Evolutionary conservation across 30 jellyfish, hydroid and myxozoan genomes (phyloP), one percentile per base, ranked within the genome.

Genomic region (Aurelia aurita): DNA sequence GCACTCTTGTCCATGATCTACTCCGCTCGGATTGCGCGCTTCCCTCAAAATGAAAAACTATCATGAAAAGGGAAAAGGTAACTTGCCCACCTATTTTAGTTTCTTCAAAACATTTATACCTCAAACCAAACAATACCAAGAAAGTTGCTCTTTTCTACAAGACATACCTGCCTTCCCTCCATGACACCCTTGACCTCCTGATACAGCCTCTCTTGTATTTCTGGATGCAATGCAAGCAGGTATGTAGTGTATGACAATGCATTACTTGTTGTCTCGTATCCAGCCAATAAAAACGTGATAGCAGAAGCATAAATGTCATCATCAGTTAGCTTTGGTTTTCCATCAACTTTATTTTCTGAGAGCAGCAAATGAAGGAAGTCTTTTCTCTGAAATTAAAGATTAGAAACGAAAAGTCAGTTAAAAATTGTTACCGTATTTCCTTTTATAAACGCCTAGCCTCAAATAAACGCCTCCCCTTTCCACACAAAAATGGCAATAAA

Each of bases 281-380:
- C 88, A 23, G 88, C 88, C 45, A 77, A 26, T 34, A 77, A 23
- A 20, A 77, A 77, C 1, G 88, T 77, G 3, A 77, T 59, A 13
- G 77, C 77, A 19, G 77, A 35, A 19, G 88, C 88, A 61, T 53
- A 59, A 8, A 77, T 77, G 58, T 77, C 88, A 32, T 60, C 77
- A 61, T 77, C 88, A 32, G 58, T 54, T 35, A 77, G 65, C 20
- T 77, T 77, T 64, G 3, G 34, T 39, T 77, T 60, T 13, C 88
- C 88, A 60, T 58, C 88, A 15, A 8, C 66, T 31, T 32, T 77
- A 12, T 59, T 77, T 35, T 77, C 88, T 3, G 64, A 18, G 44
- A 77, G 63, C 45, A 77, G 39, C 62, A 77, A 22, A 68, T 77
- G 88, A 61, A 77, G 66, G 53, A 77, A 77, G 66, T 77, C 88